A percentile compares a stretch with the other conserved stretches of the same genome.
phyloP scores from a whole-genome alignment of 2,888 invertebrate genomes.

The Pheosia gnoma region DNA sequence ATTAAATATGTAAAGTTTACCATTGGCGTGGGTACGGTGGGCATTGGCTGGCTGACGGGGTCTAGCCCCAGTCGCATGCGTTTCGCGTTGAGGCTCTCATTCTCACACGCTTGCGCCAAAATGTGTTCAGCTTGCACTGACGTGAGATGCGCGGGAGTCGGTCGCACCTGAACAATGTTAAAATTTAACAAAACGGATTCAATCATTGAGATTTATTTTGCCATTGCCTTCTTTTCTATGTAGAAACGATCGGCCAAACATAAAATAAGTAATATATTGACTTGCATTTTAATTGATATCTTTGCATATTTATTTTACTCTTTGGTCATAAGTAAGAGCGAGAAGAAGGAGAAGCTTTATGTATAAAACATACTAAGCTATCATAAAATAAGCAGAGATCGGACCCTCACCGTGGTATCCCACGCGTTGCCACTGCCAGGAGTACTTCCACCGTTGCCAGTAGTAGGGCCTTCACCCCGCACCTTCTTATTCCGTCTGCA shows the following conservation, averaged over 20 bases:
- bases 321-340: not conserved
- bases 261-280: not conserved
- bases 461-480: constrained; percentile 87
- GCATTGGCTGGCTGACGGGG: constrained; percentile 96
- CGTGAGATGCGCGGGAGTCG: constrained; percentile 97
- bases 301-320: constrained; percentile 9
- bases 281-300: not conserved
- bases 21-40: constrained; percentile 87
- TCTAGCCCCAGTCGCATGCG: constrained; percentile 98
- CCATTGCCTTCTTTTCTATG: constrained; percentile 2
- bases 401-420: constrained; percentile 92
- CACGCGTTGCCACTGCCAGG: constrained; percentile 86
- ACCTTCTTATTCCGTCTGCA: constrained; percentile 97
- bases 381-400: constrained; percentile 57
- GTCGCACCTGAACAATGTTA: constrained; percentile 87
- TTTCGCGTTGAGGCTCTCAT: constrained; percentile 98
- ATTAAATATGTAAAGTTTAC: constrained; percentile 48
- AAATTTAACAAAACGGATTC: constrained; percentile 1
- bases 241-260: not conserved
- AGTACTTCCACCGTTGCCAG: constrained; percentile 65
- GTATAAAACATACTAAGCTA: constrained; percentile 29
- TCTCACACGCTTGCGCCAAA: constrained; percentile 97
- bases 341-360: constrained; percentile 2
- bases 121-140: constrained; percentile 98
- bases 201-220: not conserved